Conservation (phyloP, 1,140 invertebrate genomes). For the Drosophila pallidifrons region DNA sequence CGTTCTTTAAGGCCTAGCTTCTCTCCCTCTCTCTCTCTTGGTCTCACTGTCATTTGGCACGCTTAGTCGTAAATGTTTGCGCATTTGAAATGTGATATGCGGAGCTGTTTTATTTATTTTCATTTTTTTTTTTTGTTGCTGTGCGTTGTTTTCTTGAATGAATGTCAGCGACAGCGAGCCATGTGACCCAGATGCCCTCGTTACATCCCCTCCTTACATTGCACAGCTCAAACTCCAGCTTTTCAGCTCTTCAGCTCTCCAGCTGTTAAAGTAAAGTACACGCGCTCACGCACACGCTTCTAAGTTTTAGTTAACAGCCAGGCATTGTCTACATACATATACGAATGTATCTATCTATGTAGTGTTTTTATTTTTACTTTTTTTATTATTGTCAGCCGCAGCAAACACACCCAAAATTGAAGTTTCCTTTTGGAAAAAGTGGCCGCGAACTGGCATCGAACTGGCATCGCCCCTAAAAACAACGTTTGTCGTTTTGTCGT, state of each 20-base stretch:
- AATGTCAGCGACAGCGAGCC: background rate
- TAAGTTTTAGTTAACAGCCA: slow-evolving; percentile 65
- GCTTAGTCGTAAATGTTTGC: slow-evolving; percentile 52
- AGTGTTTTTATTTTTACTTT: slow-evolving; percentile 5
- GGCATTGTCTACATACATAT: background rate
- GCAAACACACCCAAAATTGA: slow-evolving; percentile 47
- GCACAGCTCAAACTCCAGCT: too few relatives aligned
- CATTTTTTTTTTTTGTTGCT: too few relatives aligned
- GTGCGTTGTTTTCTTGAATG: background rate
- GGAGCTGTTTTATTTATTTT: slow-evolving; percentile 27
- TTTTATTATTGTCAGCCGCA: slow-evolving; percentile 34
- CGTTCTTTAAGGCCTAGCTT: background rate
- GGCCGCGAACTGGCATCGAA: slow-evolving; percentile 2
- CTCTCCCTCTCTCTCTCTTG: too few relatives aligned
- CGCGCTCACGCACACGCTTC: slow-evolving; percentile 56
- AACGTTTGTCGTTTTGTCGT: slow-evolving; percentile 48
- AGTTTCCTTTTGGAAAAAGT: slow-evolving; percentile 38
- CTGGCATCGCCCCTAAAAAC: slow-evolving; percentile 2
- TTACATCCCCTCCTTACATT: background rate
- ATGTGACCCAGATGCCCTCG: slow-evolving; percentile 53
- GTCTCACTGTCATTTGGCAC: slow-evolving; percentile 31
- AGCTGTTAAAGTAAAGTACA: slow-evolving; percentile 40
- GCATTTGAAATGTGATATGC: slow-evolving; percentile 65
- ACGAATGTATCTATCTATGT: background rate
- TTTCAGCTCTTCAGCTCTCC: background rate